Conservation (phyloP, 2,797 vertebrate genomes). For the Cossypha dichroa region DNA sequence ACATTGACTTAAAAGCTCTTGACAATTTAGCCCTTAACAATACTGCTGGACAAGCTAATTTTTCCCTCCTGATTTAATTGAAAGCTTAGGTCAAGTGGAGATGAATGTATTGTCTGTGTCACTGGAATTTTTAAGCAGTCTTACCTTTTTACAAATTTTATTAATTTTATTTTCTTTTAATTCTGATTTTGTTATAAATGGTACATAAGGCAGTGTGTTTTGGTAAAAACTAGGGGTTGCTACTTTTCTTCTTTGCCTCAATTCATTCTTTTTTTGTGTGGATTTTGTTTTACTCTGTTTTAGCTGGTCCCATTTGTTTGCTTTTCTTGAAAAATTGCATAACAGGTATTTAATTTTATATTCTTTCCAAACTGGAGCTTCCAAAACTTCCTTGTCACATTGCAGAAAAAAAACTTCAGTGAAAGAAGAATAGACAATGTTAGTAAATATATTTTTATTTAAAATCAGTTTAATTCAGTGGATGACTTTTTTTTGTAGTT, state of each 20-base stretch:
- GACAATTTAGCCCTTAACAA: background rate
- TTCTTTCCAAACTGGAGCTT: background rate
- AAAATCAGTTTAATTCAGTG: background rate
- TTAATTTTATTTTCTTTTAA: background rate
- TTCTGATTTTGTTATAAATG: background rate
- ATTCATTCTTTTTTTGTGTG: rapidly evolving
- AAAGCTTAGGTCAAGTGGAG: background rate
- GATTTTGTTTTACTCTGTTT: background rate
- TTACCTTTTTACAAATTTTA: background rate
- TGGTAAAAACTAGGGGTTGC: background rate
- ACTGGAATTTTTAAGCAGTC: background rate
- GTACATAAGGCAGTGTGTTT: background rate
- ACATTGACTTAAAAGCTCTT: background rate
- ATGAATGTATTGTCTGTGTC: background rate
- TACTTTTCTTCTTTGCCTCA: background rate
- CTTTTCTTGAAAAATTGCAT: background rate
- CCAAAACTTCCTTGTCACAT: background rate
- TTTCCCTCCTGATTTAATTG: background rate
- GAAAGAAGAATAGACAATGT: background rate
- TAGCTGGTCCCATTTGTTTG: background rate
- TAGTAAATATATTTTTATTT: background rate
- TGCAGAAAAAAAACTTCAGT: background rate
- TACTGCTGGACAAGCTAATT: background rate
- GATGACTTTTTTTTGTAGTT: background rate
- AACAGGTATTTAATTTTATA: background rate